These are phyloP conservation scores for Pseudolaguvia tuberculata DNA, from an alignment of 2,113 vertebrate species.

Conservation along the genomic window DNA sequence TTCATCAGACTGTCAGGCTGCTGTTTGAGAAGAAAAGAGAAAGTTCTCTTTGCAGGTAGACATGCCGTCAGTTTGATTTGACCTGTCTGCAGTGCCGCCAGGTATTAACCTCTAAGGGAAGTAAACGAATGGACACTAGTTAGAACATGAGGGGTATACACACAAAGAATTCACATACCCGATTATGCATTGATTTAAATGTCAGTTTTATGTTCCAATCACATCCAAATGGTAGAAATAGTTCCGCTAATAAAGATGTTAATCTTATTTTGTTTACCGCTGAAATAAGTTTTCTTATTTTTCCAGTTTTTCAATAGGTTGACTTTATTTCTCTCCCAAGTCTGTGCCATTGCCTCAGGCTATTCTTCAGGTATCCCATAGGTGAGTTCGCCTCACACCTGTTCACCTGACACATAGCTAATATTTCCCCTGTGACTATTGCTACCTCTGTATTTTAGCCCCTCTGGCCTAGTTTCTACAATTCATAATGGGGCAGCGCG, in stretches of 20 bases:
- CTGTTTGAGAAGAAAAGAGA: conserved; percentile 63
- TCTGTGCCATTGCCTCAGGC: conserved; percentile 8
- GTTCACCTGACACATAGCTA: conserved; percentile 39
- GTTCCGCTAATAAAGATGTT: neutral
- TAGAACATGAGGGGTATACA: conserved; percentile 41
- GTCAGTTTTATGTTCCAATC: conserved; percentile 30
- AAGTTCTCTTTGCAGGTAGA: conserved; percentile 66
- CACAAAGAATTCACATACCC: conserved; percentile 41
- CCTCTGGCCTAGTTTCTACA: conserved; percentile 32
- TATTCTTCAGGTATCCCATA: conserved; percentile 46
- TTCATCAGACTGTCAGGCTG: conserved; percentile 68
- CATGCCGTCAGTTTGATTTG: conserved; percentile 71
- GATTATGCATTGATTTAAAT: conserved; percentile 38
- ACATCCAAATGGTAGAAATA: conserved; percentile 30
- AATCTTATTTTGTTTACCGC: conserved; percentile 13
- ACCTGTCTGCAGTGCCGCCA: conserved; percentile 59
- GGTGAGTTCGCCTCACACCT: conserved; percentile 46
- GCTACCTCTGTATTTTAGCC: conserved; percentile 37
- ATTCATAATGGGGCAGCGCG: no score
- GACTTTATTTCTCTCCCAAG: neutral
- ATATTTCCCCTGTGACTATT: conserved; percentile 43
- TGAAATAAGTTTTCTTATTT: neutral
- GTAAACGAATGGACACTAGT: conserved; percentile 55
- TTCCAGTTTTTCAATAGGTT: conserved; percentile 5
- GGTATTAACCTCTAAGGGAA: conserved; percentile 66